These are phyloP conservation scores for Hybos culiciformis DNA, from an alignment of 2,888 invertebrate genomes.

Conservation along the genomic window DNA sequence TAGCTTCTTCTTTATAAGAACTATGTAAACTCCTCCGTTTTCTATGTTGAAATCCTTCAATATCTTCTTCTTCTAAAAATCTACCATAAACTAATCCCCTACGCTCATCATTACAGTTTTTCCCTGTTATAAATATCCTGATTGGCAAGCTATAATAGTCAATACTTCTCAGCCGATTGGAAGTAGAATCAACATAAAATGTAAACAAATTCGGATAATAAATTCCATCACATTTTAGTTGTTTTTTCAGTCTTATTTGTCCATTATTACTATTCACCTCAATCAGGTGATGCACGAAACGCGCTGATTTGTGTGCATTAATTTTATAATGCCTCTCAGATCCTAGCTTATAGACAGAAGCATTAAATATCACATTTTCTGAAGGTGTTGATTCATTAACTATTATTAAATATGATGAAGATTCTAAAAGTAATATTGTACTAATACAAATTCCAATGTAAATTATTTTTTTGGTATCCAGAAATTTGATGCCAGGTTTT, in stretches of 20 bases:
- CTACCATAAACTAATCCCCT: conserved; percentile 38
- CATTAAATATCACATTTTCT: conserved; percentile 59
- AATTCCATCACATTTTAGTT: conserved; percentile 63
- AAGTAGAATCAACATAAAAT: conserved; percentile 73
- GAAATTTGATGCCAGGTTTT: too few relatives aligned
- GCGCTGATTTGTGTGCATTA: conserved; percentile 66
- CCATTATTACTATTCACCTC: conserved; percentile 62
- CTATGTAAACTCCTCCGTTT: conserved; percentile 27
- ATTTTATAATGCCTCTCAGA: conserved; percentile 67
- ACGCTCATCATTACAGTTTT: conserved; percentile 51
- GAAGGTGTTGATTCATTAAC: conserved; percentile 45
- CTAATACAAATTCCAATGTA: too few relatives aligned
- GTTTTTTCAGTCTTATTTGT: conserved; percentile 55
- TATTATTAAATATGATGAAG: conserved; percentile 41
- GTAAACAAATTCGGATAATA: conserved; percentile 76
- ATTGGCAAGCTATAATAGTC: conserved; percentile 73
- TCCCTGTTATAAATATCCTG: conserved; percentile 58
- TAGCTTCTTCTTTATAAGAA: conserved; percentile 13
- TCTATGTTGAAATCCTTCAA: conserved; percentile 42
- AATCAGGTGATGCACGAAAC: conserved; percentile 66
- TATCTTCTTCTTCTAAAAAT: conserved; percentile 44
- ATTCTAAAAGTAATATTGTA: conserved; percentile 14
- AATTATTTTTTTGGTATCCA: too few relatives aligned
- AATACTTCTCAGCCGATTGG: conserved; percentile 61
- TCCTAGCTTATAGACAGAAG: conserved; percentile 65